Conservation (phyloP, 2,113 vertebrate species). For the Gadus macrocephalus region DNA sequence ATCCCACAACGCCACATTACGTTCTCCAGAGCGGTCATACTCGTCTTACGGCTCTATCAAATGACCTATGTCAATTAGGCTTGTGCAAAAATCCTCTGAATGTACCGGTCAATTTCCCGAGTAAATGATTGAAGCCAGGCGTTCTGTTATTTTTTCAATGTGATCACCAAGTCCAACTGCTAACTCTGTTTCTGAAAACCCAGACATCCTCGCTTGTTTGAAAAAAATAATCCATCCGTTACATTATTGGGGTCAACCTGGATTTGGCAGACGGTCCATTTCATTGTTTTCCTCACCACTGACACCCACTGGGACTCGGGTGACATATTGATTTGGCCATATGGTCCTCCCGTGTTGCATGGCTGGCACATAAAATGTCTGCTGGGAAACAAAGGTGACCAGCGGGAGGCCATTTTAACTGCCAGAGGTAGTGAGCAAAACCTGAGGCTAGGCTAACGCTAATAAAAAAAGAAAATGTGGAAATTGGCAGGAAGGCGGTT, state of each 20-base stretch:
- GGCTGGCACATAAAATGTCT: slow-evolving; percentile 52
- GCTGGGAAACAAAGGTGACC: slow-evolving; percentile 49
- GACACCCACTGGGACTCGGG: slow-evolving; percentile 40
- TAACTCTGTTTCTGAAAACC: not conserved
- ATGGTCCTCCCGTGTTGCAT: slow-evolving; percentile 43
- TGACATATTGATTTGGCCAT: slow-evolving; percentile 53
- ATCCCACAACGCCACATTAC: not conserved
- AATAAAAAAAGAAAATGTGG: slow-evolving; percentile 1
- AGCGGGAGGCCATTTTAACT: slow-evolving; percentile 44
- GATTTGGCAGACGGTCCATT: slow-evolving; percentile 44
- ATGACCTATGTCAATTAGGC: slow-evolving; percentile 72
- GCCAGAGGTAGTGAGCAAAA: slow-evolving; percentile 8
- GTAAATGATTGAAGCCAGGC: slow-evolving; percentile 34
- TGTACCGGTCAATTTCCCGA: slow-evolving; percentile 57
- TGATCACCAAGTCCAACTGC: not conserved
- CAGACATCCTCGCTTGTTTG: not conserved
- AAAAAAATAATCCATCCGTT: slow-evolving; percentile 34
- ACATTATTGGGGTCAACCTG: slow-evolving; percentile 39
- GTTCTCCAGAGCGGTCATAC: slow-evolving; percentile 9
- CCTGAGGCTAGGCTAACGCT: slow-evolving; percentile 5
- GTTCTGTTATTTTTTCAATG: not conserved
- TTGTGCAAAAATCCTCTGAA: slow-evolving; percentile 61
- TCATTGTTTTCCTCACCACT: slow-evolving; percentile 52
- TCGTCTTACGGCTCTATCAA: slow-evolving; percentile 62
- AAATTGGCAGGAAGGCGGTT: not conserved